Conservation (phyloP, 1,140 invertebrate genomes). For the Sarcophaga bullata region DNA sequence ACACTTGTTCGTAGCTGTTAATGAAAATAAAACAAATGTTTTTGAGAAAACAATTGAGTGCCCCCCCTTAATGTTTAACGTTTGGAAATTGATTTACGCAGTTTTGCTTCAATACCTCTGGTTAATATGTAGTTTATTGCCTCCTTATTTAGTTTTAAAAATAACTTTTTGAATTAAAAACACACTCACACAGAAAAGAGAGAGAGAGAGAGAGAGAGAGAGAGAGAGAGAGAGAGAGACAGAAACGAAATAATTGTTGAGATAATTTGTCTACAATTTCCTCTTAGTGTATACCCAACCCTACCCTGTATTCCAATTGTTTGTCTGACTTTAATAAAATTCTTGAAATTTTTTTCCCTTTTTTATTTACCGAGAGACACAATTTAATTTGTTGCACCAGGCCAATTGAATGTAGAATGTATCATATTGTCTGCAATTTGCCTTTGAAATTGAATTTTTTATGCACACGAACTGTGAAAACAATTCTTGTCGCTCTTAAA, state of each 20-base stretch:
- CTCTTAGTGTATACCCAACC: no score
- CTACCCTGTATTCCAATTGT: neutral
- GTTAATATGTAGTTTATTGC: conserved; percentile 4
- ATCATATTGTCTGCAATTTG: neutral
- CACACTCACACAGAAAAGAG: no score
- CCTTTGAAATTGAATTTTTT: conserved; percentile 1
- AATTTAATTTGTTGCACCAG: conserved; percentile 5
- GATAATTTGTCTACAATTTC: conserved; percentile 39
- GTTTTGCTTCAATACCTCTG: conserved; percentile 3
- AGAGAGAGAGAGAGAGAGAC: neutral
- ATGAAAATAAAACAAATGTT: conserved; percentile 19
- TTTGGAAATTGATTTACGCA: conserved; percentile 25
- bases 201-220: neutral
- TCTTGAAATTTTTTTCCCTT: conserved; percentile 25
- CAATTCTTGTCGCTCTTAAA: neutral
- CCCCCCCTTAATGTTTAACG: conserved; percentile 1
- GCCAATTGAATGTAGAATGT: neutral
- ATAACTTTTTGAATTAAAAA: neutral
- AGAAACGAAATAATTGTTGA: conserved; percentile 11
- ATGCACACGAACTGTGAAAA: neutral
- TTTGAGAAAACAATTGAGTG: neutral
- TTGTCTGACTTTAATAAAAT: conserved; percentile 3
- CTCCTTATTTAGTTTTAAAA: conserved; percentile 21
- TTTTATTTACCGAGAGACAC: neutral
- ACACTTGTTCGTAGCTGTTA: conserved; percentile 9